Conservation (phyloP, 2,113 vertebrate genomes). For the Callithrix jacchus region DNA sequence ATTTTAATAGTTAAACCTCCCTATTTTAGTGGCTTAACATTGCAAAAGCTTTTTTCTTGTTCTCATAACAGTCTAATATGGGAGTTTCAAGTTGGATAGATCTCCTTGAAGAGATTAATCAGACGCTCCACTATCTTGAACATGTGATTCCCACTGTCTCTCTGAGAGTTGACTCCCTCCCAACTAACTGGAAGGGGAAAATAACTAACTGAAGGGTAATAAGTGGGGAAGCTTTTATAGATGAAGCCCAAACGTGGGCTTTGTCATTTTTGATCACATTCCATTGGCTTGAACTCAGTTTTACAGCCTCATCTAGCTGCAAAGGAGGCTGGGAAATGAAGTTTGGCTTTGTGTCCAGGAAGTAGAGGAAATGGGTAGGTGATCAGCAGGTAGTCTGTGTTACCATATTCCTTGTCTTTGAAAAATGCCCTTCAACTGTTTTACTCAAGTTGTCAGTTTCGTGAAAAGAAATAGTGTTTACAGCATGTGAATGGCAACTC, state of each 20-base stretch:
- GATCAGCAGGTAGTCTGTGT: background rate
- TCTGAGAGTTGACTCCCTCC: background rate
- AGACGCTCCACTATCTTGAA: background rate
- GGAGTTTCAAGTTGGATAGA: background rate
- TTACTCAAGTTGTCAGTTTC: slow-evolving; percentile 56
- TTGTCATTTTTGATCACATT: background rate
- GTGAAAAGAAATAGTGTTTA: slow-evolving; percentile 38
- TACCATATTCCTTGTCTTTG: slow-evolving; percentile 38
- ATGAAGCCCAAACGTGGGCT: background rate
- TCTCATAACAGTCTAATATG: background rate
- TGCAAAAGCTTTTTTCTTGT: background rate
- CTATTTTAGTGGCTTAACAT: background rate
- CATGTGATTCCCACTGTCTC: background rate
- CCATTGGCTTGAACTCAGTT: background rate
- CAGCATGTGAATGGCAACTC: slow-evolving; percentile 25
- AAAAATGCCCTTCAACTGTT: slow-evolving; percentile 50
- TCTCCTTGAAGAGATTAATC: background rate
- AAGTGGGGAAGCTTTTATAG: background rate
- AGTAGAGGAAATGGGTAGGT: background rate
- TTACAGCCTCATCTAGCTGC: background rate
- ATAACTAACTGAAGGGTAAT: background rate
- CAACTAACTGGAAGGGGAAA: background rate
- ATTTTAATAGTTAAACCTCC: background rate
- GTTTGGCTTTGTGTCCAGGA: background rate
- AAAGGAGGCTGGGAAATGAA: background rate